phyloP scores from a whole-genome alignment of 2,797 vertebrate species.

The Crypturellus tataupa region DNA sequence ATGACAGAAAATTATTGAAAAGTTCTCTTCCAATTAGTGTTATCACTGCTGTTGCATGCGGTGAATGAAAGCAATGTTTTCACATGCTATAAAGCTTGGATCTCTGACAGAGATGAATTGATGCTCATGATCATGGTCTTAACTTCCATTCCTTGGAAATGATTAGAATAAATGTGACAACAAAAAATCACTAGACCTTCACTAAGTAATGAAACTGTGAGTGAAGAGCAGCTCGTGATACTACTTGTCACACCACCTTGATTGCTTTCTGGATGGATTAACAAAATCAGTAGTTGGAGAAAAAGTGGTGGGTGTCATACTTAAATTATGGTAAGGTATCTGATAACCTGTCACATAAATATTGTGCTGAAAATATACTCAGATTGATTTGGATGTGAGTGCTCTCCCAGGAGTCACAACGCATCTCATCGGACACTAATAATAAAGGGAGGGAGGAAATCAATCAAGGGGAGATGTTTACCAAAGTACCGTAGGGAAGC shows the following conservation, averaged over 20 bases:
- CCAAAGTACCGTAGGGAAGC: background rate
- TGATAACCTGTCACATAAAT: background rate
- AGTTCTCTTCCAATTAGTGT: conserved; percentile 25
- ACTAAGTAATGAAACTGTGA: conserved; percentile 48
- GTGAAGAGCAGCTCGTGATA: background rate
- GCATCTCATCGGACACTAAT: background rate
- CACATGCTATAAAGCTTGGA: background rate
- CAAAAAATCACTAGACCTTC: conserved; percentile 23
- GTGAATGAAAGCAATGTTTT: conserved; percentile 20
- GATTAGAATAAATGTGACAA: conserved; percentile 24
- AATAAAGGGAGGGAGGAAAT: background rate
- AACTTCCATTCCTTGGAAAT: conserved; percentile 9
- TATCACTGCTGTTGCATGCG: conserved; percentile 10
- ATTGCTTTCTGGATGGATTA: conserved; percentile 31
- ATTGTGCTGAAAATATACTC: background rate
- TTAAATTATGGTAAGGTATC: background rate
- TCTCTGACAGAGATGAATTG: conserved; percentile 1
- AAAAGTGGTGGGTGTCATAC: background rate
- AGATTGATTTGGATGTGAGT: background rate
- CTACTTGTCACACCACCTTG: background rate
- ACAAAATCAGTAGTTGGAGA: background rate
- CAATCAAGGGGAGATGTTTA: background rate
- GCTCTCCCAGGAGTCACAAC: background rate
- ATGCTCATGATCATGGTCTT: conserved; percentile 3
- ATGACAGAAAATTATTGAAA: conserved; percentile 32